Base-by-base conservation (phyloP, 92 coral and sea anemone species). In the Epizoanthus ramosus region DNA sequence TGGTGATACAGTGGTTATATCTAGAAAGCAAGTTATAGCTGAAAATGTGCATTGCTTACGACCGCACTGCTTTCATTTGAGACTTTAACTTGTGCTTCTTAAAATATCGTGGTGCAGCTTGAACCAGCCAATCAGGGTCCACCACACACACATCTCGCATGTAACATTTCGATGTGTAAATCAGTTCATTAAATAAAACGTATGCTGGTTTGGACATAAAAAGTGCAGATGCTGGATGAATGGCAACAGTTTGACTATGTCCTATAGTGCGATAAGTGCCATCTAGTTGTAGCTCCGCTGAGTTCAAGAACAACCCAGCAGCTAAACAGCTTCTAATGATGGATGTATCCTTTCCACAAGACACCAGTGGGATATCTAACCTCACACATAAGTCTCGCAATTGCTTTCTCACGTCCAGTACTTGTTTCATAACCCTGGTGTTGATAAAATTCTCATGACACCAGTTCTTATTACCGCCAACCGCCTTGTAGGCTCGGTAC, bases 121-220 rank as follows among this genome's bases (percentile, higher is more conserved):
- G 86, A 0, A 85, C 84, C 12, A 97, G 89, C 99, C 99, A 97
- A 65, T 92, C 90, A 50, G 96, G 94, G 56, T 93, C 92, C 0
- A 97, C 97, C 41, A 93, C 81, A 14, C 97, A 92, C 19, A 93
- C 90, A 63, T 94, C 95, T 17, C 97, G 86, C 99, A 97, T 93
- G 75, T 97, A 97, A 72, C 99, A 97, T 91, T 97, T 97, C 24
- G 99, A 93, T 0, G 99, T 97, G 79, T 97, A 93, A 5, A 94
- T 88, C 7, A 97, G 92, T 68, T 97, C 99, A 70, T 92, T 93
- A 85, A 92, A 97, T 25, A 97, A 89, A 5, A 97, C 97, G 81
- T 88, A 92, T 65, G 95, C 86, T 19, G 98, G 97, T 86, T 92
- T 97, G 18, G 92, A 88, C 83, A 85, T 74, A 74, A 97, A 97